Conservation (phyloP, 2,113 vertebrate species). For the Balaenoptera acutorostrata region DNA sequence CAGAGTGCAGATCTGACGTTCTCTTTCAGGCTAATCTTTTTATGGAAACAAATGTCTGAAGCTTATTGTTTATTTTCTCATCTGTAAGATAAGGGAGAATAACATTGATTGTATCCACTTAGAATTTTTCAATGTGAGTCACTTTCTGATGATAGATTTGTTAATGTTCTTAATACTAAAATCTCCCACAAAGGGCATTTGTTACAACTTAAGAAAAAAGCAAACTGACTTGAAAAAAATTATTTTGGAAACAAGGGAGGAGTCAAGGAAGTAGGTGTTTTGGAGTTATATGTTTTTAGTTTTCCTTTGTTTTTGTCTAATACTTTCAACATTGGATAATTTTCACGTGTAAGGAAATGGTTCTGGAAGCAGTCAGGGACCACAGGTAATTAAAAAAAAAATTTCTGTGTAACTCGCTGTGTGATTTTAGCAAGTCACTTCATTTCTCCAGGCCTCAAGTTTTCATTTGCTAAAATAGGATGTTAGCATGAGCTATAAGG, state of each 20-base stretch:
- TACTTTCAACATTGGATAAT: background rate
- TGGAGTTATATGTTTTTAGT: background rate
- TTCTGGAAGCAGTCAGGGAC: background rate
- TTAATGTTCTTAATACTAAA: background rate
- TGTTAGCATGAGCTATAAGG: background rate
- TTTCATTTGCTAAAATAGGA: background rate
- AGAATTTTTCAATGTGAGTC: background rate
- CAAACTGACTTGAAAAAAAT: background rate
- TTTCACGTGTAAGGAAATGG: background rate
- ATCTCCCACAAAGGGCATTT: background rate
- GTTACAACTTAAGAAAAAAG: background rate
- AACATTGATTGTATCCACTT: background rate
- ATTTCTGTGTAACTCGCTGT: background rate
- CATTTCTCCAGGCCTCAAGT: background rate
- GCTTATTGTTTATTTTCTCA: background rate
- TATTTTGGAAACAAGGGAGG: background rate
- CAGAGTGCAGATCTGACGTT: background rate
- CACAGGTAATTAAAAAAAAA: background rate
- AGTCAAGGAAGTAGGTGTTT: background rate
- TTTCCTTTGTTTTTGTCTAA: background rate
- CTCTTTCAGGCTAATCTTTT: background rate
- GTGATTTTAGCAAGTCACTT: background rate
- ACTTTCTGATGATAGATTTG: background rate
- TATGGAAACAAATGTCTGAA: background rate
- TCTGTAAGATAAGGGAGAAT: background rate